phyloP scores from a whole-genome alignment of 2,888 invertebrate genomes.

The Cryptocephalus moraei region DNA sequence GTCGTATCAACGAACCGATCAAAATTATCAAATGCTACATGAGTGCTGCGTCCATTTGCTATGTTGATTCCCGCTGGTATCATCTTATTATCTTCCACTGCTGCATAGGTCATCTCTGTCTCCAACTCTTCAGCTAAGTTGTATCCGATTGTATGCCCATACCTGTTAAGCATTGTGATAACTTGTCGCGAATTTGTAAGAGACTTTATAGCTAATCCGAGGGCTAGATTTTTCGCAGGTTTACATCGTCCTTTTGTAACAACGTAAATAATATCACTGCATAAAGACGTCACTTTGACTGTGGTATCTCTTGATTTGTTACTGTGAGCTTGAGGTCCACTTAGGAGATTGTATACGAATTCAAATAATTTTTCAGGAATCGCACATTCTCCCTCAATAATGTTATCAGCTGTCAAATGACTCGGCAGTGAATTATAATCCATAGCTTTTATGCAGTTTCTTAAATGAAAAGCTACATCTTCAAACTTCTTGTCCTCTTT shows the following conservation, averaged over 20 bases:
- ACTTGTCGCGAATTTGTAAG: constrained; percentile 21
- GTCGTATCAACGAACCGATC: constrained; percentile 2
- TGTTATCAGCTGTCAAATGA: constrained; percentile 5
- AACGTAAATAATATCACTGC: constrained; percentile 18
- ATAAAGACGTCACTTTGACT: constrained; percentile 9
- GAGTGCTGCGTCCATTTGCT: constrained; percentile 16
- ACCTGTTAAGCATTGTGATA: too few species aligned
- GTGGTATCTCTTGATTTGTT: not conserved
- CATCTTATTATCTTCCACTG: constrained; percentile 11
- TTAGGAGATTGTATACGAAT: constrained; percentile 7
- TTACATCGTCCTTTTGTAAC: not conserved
- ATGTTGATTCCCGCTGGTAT: constrained; percentile 21
- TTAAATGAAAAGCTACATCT: constrained; percentile 20
- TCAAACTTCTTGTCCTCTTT: constrained; percentile 12
- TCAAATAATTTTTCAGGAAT: constrained; percentile 3
- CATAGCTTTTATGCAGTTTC: constrained; percentile 21
- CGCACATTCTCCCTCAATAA: not conserved
- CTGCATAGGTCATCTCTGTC: constrained; percentile 18
- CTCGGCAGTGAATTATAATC: constrained; percentile 9
- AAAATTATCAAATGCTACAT: constrained; percentile 24
- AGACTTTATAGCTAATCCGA: not conserved
- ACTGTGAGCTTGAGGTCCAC: not conserved
- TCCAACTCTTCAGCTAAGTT: constrained; percentile 25
- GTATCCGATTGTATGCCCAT: constrained; percentile 24
- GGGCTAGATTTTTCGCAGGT: not conserved